Evolutionary conservation across 2,797 vertebrate genomes (phyloP).

Genomic region (Hoplostethus mediterraneus): DNA sequence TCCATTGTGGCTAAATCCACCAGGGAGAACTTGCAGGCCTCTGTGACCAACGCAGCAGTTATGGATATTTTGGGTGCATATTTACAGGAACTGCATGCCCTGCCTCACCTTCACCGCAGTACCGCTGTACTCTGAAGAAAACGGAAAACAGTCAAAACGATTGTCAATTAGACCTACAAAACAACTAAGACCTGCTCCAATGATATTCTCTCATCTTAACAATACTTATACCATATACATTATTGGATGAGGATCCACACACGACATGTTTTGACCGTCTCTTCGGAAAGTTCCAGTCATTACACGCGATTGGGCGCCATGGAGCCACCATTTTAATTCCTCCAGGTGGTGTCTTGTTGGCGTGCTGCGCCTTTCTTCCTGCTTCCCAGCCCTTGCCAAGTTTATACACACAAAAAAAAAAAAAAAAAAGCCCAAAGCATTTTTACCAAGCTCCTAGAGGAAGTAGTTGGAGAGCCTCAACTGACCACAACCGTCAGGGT

Average conservation of each 20-base stretch:
- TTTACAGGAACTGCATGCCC: slow-evolving; percentile 49
- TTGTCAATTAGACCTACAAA: slow-evolving; percentile 11
- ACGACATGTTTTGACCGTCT: slow-evolving; percentile 5
- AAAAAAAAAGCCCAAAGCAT: slow-evolving; percentile 51
- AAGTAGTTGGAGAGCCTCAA: slow-evolving; percentile 55
- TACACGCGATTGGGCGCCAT: slow-evolving; percentile 9
- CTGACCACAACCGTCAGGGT: slow-evolving; percentile 63
- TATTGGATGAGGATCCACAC: not conserved
- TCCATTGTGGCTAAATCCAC: slow-evolving; percentile 66
- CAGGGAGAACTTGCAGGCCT: slow-evolving; percentile 59
- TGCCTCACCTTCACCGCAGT: slow-evolving; percentile 6
- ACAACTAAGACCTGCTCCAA: not conserved
- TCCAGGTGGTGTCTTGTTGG: slow-evolving; percentile 61
- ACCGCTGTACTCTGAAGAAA: slow-evolving; percentile 19
- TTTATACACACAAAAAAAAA: slow-evolving; percentile 42
- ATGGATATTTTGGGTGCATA: slow-evolving; percentile 48
- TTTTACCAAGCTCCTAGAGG: slow-evolving; percentile 51
- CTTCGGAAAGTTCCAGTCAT: slow-evolving; percentile 16
- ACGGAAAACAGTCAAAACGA: not conserved
- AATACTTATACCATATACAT: not conserved
- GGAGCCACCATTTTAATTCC: slow-evolving; percentile 33
- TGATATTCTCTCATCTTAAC: slow-evolving; percentile 7
- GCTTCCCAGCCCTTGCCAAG: slow-evolving; percentile 27
- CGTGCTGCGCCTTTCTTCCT: slow-evolving; percentile 25
- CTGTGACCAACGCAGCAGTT: slow-evolving; percentile 68